Evolutionary conservation across 2,888 invertebrate species (phyloP).

Genomic region (Frankliniella intonsa): DNA sequence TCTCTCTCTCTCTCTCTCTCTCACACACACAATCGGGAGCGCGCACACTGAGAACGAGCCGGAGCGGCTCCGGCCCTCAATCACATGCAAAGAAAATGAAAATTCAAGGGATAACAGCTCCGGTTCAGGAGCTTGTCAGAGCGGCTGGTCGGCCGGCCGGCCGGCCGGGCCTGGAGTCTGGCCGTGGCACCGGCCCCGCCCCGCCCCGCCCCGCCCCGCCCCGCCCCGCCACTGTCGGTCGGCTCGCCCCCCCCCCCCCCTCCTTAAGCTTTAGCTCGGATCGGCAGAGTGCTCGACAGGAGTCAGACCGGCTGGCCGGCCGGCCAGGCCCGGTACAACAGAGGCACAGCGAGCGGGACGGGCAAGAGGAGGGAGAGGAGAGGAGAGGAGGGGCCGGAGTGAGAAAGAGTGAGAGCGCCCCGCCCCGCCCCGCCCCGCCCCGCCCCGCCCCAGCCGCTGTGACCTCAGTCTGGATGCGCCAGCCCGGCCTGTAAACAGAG

Average conservation of each 20-base stretch:
- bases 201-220: background rate
- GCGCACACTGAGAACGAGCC: background rate
- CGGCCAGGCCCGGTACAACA: background rate
- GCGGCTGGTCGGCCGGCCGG: background rate
- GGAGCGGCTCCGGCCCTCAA: constrained; percentile 13
- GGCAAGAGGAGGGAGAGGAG: background rate
- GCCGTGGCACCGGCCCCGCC: background rate
- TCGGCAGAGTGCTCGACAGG: background rate
- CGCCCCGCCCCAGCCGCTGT: too few species aligned
- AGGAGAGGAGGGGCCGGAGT: too few species aligned
- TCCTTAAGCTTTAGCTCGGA: background rate
- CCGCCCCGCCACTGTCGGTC: background rate
- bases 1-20: background rate
- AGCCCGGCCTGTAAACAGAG: too few species aligned
- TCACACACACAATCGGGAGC: background rate
- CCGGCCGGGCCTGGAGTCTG: background rate
- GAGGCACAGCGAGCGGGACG: background rate
- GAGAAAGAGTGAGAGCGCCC: too few species aligned
- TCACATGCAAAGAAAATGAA: constrained; percentile 27
- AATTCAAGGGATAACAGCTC: constrained; percentile 26
- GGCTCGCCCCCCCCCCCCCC: background rate
- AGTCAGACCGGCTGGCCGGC: background rate
- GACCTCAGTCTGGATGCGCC: too few species aligned
- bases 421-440: too few species aligned
- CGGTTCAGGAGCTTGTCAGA: constrained; percentile 21